Conservation (phyloP, 2,113 vertebrate genomes). For the Phrynosoma platyrhinos region DNA sequence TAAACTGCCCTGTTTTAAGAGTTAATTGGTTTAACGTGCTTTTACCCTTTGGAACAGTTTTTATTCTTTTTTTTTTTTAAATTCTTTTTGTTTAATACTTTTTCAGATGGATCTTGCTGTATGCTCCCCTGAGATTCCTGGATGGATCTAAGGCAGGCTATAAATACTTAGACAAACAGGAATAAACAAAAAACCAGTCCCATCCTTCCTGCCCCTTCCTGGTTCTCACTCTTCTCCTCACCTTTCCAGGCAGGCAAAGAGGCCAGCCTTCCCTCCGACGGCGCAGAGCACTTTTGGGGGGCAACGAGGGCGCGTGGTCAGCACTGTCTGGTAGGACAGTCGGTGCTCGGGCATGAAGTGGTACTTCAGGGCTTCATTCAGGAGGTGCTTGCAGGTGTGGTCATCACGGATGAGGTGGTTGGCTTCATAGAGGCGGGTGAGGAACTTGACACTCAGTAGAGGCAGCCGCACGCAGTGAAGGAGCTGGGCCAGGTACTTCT, state of each 20-base stretch:
- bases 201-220: too few species aligned
- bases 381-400: slow-evolving; percentile 95
- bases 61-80: too few species aligned
- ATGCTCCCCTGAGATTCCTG: too few species aligned
- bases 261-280: slow-evolving; percentile 95
- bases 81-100: too few species aligned
- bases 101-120: too few species aligned
- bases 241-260: slow-evolving; percentile 97
- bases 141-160: too few species aligned
- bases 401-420: slow-evolving; percentile 98
- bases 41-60: too few species aligned
- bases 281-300: slow-evolving; percentile 96
- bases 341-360: slow-evolving; percentile 99
- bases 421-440: slow-evolving; percentile 95
- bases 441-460: slow-evolving; percentile 95
- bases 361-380: slow-evolving; percentile 98
- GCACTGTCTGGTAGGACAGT: slow-evolving; percentile 93
- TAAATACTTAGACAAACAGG: too few species aligned
- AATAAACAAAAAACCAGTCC: too few species aligned
- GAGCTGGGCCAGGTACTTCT: slow-evolving; percentile 92
- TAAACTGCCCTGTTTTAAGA: too few species aligned
- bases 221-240: slow-evolving; percentile 52
- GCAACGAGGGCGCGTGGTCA: slow-evolving; percentile 92
- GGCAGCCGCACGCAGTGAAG: slow-evolving; percentile 95
- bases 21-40: too few species aligned